Evolutionary conservation across 2,113 vertebrate genomes (phyloP), one percentile per base, ranked within the genome.

Genomic region (Prunella fulvescens): DNA sequence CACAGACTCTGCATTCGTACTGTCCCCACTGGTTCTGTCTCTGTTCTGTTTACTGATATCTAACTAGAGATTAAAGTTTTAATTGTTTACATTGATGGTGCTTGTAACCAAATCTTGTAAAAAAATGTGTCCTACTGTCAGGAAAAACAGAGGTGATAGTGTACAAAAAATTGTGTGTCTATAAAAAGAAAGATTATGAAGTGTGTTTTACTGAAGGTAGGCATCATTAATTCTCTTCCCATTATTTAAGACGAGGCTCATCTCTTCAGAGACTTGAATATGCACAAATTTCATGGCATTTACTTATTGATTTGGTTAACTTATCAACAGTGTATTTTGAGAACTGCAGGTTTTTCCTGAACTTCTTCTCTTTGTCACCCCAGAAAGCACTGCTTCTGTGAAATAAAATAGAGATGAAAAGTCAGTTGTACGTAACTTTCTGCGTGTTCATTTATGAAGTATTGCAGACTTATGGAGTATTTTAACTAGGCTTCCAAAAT

Each of bases 321-420:
- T 90, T 90, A 81, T 92, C 56, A 84, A 65, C 20, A 78, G 9
- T 37, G 28, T 78, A 11, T 14, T 77, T 64, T 86, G 61, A 78
- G 37, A 90, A 71, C 35, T 84, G 19, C 25, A 53, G n/a, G 3
- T 67, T 90, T 95, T 44, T 33, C 65, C 64, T 92, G 51, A 81
- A 66, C 23, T 86, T 86, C 66, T 25, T 88, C 44, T 73, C 44
- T 50, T 91, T 48, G 57, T 88, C 24, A 66, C 28, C 28, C 44
- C 7, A 33, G 58, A 85, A 81, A 48, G 20, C 4, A 4, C 69
- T 94, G 22, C 60, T 88, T 70, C 53, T 77, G 25, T 93, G 76
- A 74, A 97, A 96, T 96, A 96, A 97, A 96, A 74, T 60, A 78
- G 60, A 89, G 44, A 39, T 50, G 57, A 86, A 64, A 78, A 90